These are phyloP conservation scores for Drosophila borborema DNA, from an alignment of 2,888 invertebrate species.

Conservation along the genomic window DNA sequence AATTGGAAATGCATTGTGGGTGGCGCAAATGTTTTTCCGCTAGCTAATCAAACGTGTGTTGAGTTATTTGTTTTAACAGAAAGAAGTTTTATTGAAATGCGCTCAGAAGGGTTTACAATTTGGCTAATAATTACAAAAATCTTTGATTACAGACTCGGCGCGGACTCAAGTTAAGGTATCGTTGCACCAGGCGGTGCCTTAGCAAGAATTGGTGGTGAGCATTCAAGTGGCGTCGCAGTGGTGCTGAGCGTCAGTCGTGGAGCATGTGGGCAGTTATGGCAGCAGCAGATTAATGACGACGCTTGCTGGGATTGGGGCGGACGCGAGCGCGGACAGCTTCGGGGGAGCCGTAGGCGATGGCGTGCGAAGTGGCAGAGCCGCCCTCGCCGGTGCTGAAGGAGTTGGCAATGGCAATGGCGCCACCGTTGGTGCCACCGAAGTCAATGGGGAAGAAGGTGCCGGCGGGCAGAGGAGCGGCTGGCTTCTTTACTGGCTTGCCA, in stretches of 20 bases:
- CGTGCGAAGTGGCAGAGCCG: constrained; percentile 84
- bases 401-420: constrained; percentile 85
- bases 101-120: constrained; percentile 72
- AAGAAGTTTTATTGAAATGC: constrained; percentile 65
- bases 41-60: background rate
- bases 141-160: constrained; percentile 51
- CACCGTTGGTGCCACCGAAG: constrained; percentile 84
- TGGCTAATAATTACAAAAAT: constrained; percentile 72
- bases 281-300: constrained; percentile 62
- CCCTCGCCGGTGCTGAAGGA: constrained; percentile 85
- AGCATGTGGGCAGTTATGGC: constrained; percentile 7
- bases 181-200: constrained; percentile 39
- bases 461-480: constrained; percentile 76
- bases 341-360: constrained; percentile 85
- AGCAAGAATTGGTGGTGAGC: constrained; percentile 47
- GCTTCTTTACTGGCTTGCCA: constrained; percentile 67
- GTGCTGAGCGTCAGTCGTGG: constrained; percentile 50
- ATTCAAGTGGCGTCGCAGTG: constrained; percentile 47
- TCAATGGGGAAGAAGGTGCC: constrained; percentile 85
- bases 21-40: constrained; percentile 5
- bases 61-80: constrained; percentile 28
- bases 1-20: constrained; percentile 34
- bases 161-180: constrained; percentile 36
- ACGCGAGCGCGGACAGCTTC: constrained; percentile 78
- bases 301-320: constrained; percentile 78